phyloP scores from a whole-genome alignment of 2,113 vertebrate species.

The Eulemur macaco region DNA sequence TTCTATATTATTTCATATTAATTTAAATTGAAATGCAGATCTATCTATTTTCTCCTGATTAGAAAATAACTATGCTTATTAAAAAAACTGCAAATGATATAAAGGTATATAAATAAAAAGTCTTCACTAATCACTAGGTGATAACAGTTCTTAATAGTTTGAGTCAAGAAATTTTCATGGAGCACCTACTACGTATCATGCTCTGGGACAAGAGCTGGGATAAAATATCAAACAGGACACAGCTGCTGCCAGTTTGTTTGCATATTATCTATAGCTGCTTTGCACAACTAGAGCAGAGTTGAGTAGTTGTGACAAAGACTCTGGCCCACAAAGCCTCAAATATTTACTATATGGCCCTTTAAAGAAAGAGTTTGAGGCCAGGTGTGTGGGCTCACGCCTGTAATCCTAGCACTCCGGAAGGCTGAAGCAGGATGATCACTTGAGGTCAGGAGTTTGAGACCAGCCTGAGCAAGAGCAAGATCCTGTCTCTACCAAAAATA shows the following conservation, averaged over 20 bases:
- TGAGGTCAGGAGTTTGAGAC: too few relatives aligned
- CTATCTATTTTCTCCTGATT: neutral
- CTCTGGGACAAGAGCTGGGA: neutral
- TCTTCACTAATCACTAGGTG: neutral
- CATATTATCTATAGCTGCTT: neutral
- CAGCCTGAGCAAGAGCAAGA: too few relatives aligned
- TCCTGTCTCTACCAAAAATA: too few relatives aligned
- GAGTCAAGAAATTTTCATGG: neutral
- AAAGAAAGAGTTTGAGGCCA: neutral
- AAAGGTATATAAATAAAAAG: neutral
- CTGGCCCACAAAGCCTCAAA: neutral
- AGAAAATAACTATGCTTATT: slow-evolving; percentile 30
- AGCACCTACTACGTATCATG: neutral
- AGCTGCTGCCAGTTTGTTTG: neutral
- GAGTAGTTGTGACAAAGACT: neutral
- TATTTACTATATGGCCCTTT: neutral
- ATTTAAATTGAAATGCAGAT: slow-evolving; percentile 17
- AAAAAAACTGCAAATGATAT: neutral
- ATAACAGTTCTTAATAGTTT: neutral
- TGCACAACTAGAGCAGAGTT: neutral
- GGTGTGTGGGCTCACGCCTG: too few relatives aligned
- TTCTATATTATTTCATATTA: neutral
- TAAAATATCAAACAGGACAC: neutral
- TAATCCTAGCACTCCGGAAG: too few relatives aligned
- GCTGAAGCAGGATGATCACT: too few relatives aligned